Conservation (phyloP, 2,113 vertebrate genomes). For the Chaenocephalus aceratus region DNA sequence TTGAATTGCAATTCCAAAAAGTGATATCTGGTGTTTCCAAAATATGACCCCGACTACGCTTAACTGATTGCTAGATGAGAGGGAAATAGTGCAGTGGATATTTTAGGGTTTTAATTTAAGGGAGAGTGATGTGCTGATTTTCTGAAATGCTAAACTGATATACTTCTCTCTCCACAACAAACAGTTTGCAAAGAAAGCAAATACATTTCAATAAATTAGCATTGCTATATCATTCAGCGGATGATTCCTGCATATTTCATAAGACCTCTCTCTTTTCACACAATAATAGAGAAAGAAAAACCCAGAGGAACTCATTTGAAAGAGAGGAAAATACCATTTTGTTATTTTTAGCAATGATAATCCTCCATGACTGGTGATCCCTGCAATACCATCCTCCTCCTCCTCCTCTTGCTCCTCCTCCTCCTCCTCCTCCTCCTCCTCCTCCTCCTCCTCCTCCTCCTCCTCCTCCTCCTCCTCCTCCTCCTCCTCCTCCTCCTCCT, state of each 20-base stretch:
- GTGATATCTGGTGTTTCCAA: conserved; percentile 45
- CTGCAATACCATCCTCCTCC: conserved; percentile 39
- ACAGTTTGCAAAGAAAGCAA: conserved; percentile 21
- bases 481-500: conserved; percentile 13
- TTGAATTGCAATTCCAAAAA: conserved; percentile 68
- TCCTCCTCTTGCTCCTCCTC: conserved; percentile 12
- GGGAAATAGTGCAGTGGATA: conserved; percentile 35
- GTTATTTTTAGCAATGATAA: conserved; percentile 71
- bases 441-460: neutral
- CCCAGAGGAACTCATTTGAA: conserved; percentile 63
- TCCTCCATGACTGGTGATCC: conserved; percentile 70
- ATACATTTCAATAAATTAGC: conserved; percentile 48
- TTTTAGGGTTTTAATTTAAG: conserved; percentile 55
- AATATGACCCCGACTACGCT: conserved; percentile 41
- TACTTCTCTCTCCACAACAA: conserved; percentile 26
- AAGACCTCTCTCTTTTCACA: conserved; percentile 42
- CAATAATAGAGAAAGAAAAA: conserved; percentile 50
- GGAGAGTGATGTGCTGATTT: conserved; percentile 31
- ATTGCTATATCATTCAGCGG: conserved; percentile 30
- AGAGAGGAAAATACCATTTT: conserved; percentile 60
- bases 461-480: conserved; percentile 25
- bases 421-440: conserved; percentile 9
- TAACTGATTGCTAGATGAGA: conserved; percentile 43
- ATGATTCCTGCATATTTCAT: conserved; percentile 51
- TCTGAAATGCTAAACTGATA: conserved; percentile 40